Evolutionary conservation across 2,113 vertebrate species (phyloP).

Genomic region (Suncus etruscus): DNA sequence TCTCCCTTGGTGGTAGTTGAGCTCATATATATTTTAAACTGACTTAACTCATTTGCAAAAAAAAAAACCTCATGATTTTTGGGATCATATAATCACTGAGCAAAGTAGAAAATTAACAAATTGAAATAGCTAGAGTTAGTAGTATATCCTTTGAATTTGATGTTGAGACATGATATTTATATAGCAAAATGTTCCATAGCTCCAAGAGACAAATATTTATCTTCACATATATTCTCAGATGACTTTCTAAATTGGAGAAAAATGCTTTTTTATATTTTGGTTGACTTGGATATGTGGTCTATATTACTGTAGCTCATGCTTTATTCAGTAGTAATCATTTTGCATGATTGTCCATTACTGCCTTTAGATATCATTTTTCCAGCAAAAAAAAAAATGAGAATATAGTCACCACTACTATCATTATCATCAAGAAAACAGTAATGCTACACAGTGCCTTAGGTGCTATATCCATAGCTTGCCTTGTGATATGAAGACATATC

Average conservation of each 20-base stretch:
- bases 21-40: background rate
- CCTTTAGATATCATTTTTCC: background rate
- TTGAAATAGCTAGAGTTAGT: background rate
- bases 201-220: background rate
- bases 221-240: background rate
- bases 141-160: too few relatives aligned
- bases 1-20: background rate
- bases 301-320: background rate
- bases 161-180: background rate
- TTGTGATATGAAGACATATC: background rate
- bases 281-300: background rate
- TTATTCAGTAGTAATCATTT: background rate
- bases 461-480: background rate
- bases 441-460: background rate
- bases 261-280: fast-evolving
- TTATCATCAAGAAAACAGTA: background rate
- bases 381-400: background rate
- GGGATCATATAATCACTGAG: background rate
- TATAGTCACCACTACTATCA: background rate
- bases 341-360: background rate
- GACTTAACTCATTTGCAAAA: background rate
- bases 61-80: background rate
- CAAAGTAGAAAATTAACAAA: background rate
- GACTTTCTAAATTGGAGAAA: background rate
- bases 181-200: too few relatives aligned